phyloP scores from a whole-genome alignment of 1,140 invertebrate genomes.

The Caerostris extrusa region DNA sequence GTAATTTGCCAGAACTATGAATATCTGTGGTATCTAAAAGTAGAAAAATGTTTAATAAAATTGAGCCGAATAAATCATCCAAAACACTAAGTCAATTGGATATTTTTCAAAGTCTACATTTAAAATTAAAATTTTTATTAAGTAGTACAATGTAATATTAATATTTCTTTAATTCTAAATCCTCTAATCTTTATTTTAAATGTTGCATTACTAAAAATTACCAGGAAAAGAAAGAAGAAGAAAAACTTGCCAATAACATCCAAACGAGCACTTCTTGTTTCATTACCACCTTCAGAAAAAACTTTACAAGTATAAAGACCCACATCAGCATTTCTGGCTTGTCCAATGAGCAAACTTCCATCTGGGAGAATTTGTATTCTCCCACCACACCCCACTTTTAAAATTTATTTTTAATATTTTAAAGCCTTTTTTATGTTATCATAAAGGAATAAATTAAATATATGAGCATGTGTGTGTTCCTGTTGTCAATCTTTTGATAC shows the following conservation, averaged over 20 bases:
- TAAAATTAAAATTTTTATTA: background rate
- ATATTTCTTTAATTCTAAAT: no score
- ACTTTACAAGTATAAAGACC: conserved; percentile 86
- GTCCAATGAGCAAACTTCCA: conserved; percentile 82
- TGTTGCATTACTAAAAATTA: no score
- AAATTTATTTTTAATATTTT: no score
- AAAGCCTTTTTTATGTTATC: no score
- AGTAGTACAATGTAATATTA: background rate
- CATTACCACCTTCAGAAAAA: conserved; percentile 93
- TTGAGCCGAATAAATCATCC: no score
- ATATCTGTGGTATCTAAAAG: conserved; percentile 79
- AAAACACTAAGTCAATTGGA: no score
- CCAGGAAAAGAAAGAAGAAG: background rate
- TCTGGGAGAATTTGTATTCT: conserved; percentile 81
- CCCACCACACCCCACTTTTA: no score
- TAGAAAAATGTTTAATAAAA: background rate
- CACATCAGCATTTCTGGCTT: conserved; percentile 83
- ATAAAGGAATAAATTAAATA: no score
- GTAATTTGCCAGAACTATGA: conserved; percentile 85
- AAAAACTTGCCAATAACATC: conserved; percentile 86
- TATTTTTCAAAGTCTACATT: no score
- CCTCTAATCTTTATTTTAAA: no score
- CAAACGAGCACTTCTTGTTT: conserved; percentile 90
- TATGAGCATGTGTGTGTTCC: no score
- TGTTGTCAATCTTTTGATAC: no score